Base-by-base conservation (phyloP, 2,113 vertebrate genomes). In the Pteruthius melanotis region DNA sequence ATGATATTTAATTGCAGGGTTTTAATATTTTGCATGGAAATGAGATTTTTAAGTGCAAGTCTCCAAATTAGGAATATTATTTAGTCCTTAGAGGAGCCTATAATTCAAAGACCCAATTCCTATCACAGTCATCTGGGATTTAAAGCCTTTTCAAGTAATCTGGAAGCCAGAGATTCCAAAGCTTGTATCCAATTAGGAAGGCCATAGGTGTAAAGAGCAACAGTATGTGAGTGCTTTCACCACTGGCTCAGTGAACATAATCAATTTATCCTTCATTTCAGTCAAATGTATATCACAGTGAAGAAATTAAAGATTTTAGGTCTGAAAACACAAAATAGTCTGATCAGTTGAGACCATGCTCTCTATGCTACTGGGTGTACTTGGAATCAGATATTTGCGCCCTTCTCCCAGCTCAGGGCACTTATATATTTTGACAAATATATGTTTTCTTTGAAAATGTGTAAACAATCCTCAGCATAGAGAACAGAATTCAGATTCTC, bases 1-100 rank as follows among this genome's bases (percentile, higher is more conserved):
- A 20, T 35, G 4, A 6, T 44, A 37, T 72, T 86, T 57, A 10
- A 45, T 15, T 57, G 31, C 0, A 1, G 0, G 3, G 15, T 68
- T 72, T 83, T 40, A 72, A 50, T 47, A 49, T 13, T 64, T 81
- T 21, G 13, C 31, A 37, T 42, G 30, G n/a, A 84, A 91, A 89
- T 81, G 1, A 68, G 35, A 63, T 59, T 75, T 69, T 83, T n/a
- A 79, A 83, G 7, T 44, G 28, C 9, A 60, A 10, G 0, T 31
- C 26, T n/a, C 18, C 6, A 26, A 64, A 64, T 76, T 57, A 37
- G 11, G 28, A 76, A n/a, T 60, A 83, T 44, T 79, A 60, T 72
- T 88, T 83, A 35, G 4, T 71, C 63, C 16, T 76, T 71, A 63
- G 39, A 63, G 35, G 9, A 42, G 61, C 2, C 7, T 82, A 8